Evolutionary conservation across 2,888 invertebrate genomes (phyloP).

Genomic region (Empis stercorea): DNA sequence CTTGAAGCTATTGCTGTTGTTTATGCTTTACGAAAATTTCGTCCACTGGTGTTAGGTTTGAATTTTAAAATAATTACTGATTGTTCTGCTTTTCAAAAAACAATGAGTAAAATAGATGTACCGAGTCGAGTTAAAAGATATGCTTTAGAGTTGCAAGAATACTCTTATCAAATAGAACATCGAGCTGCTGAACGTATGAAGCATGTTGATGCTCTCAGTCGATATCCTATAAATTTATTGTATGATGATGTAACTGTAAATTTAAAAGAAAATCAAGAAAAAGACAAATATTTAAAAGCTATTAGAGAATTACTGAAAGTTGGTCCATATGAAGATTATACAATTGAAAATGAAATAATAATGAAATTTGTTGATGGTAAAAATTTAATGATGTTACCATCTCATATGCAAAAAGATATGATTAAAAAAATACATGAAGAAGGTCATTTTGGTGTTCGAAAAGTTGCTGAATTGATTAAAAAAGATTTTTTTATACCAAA

Average conservation of each 20-base stretch:
- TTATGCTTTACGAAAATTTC: constrained; percentile 23
- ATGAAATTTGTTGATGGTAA: constrained; percentile 1
- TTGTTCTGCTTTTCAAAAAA: constrained; percentile 22
- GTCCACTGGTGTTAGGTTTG: constrained; percentile 20
- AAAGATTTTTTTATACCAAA: neutral
- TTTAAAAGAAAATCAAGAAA: neutral
- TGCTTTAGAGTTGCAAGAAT: constrained; percentile 16
- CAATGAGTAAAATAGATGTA: constrained; percentile 21
- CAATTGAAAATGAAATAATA: neutral
- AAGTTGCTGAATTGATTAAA: neutral
- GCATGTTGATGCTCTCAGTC: neutral
- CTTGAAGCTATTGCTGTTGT: constrained; percentile 26
- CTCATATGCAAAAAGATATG: constrained; percentile 22
- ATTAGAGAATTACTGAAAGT: neutral
- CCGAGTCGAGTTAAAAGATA: constrained; percentile 16
- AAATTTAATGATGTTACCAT: constrained; percentile 20
- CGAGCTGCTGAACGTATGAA: constrained; percentile 1
- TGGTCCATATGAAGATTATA: neutral
- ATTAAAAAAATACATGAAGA: constrained; percentile 23
- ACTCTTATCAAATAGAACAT: constrained; percentile 15
- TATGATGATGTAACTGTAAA: neutral
- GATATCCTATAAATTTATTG: neutral
- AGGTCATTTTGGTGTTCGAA: constrained; percentile 22
- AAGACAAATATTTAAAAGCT: neutral
- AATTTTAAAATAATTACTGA: constrained; percentile 25